Evolutionary conservation across 1,140 invertebrate species (phyloP).

Genomic region (Amyelois transitella): DNA sequence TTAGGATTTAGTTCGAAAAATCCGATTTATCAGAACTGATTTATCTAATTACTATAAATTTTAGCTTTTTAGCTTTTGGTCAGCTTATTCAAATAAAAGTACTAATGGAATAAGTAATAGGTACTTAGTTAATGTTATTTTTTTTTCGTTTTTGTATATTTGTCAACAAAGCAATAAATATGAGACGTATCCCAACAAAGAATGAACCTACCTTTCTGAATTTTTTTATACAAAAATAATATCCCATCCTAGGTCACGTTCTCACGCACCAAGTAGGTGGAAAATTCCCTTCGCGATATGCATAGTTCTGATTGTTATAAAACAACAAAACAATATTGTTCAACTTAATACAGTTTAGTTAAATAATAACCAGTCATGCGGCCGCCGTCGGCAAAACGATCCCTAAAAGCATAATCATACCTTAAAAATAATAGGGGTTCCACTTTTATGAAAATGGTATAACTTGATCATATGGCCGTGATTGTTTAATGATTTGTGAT

Average conservation of each 20-base stretch:
- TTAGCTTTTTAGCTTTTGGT: no score
- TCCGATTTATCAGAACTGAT: no score
- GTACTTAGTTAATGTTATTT: no score
- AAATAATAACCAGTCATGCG: conserved; percentile 2
- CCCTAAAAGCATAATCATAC: conserved; percentile 37
- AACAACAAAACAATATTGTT: conserved; percentile 15
- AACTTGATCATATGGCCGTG: conserved; percentile 11
- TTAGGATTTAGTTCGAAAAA: no score
- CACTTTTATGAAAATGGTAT: conserved; percentile 30
- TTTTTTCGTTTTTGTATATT: no score
- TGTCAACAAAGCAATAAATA: neutral
- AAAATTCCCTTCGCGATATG: neutral
- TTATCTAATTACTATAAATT: no score
- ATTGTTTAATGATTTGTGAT: neutral
- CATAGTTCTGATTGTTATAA: conserved; percentile 5
- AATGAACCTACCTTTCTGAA: no score
- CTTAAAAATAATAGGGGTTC: conserved; percentile 26
- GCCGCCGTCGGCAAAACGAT: conserved; percentile 17
- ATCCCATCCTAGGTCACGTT: neutral
- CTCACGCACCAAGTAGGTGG: neutral
- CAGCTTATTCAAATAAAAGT: no score
- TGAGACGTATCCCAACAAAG: no score
- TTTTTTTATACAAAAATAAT: no score
- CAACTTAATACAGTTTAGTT: conserved; percentile 12
- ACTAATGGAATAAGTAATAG: no score